Conservation (phyloP, 2,797 vertebrate species). For the Helostoma temminkii region DNA sequence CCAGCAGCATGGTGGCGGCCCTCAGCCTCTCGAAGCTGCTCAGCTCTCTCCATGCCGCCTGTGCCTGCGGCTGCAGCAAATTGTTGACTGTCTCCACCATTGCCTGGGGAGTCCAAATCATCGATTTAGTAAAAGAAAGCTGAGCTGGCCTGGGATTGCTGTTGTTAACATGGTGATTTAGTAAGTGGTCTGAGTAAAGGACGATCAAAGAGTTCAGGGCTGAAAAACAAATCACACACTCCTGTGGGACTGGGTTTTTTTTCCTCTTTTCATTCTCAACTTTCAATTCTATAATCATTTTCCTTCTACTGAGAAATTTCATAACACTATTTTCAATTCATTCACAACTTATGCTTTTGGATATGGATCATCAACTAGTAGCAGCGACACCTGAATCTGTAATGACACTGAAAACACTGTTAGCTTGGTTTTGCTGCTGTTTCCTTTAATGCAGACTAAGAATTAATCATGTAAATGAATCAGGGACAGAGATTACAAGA, state of each 20-base stretch:
- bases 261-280: slow-evolving; percentile 13
- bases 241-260: slow-evolving; percentile 19
- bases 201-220: slow-evolving; percentile 35
- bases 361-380: slow-evolving; percentile 6
- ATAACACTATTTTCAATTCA: slow-evolving; percentile 18
- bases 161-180: slow-evolving; percentile 51
- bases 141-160: slow-evolving; percentile 24
- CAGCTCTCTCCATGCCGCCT: slow-evolving; percentile 92
- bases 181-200: slow-evolving; percentile 50
- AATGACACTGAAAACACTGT: slow-evolving; percentile 18
- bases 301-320: slow-evolving; percentile 29
- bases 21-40: slow-evolving; percentile 91
- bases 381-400: slow-evolving; percentile 28
- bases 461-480: slow-evolving; percentile 72
- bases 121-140: slow-evolving; percentile 46
- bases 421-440: slow-evolving; percentile 35
- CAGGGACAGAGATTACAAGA: slow-evolving; percentile 50
- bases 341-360: slow-evolving; percentile 24
- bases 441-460: slow-evolving; percentile 36
- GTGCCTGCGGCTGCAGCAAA: slow-evolving; percentile 92
- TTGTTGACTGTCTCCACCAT: slow-evolving; percentile 99
- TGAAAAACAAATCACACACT: slow-evolving; percentile 40
- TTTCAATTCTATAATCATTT: slow-evolving; percentile 19
- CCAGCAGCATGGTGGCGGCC: slow-evolving; percentile 94
- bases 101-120: slow-evolving; percentile 73